Evolutionary conservation across 1,140 invertebrate genomes (phyloP), one percentile per base, ranked within the genome.

Genomic region (Macrocentrus cingulum): DNA sequence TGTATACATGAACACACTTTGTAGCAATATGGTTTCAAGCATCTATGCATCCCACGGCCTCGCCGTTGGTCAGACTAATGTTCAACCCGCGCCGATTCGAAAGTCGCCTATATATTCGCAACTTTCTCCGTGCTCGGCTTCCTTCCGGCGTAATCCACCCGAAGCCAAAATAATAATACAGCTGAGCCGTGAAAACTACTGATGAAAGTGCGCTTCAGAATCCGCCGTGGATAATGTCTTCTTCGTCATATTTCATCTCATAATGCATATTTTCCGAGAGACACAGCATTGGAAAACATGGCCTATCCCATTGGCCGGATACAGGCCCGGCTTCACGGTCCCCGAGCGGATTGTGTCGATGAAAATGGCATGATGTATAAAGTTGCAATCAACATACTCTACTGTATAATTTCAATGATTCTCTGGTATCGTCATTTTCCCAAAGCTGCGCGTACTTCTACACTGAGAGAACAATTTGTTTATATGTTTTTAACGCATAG

Each of bases 281-380:
- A 15, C 8, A 13, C 4, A n/a, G 13, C 16, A 51, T 19, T 22
- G 36, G 53, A 65, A 66, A 70, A 65, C 62, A 59, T 54, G 39
- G 51, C 63, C 36, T 20, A 59, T 39, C 63, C 63, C 66, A 54
- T 50, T 49, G 55, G 60, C 67, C 69, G 69, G 69, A 71, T 69
- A 69, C 66, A 50, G 66, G 66, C 65, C 62, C 60, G 69, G 66
- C 68, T 71, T 69, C 65, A 71, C 66, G 68, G 61, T 68, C 48
- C 59, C 37, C 60, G 62, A 49, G 51, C 64, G 63, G 66, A 71
- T 70, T 45, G 60, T 62, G 69, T 68, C 66, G 52, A 62, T 67
- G 63, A 65, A 67, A 70, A 70, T 68, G 62, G 60, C 62, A 62
- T 34, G 3, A 64, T 57, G 52, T 44, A 16, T 15, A 52, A 51